Evolutionary conservation across 2,888 invertebrate species (phyloP).

Genomic region (Epinotia bilunana): DNA sequence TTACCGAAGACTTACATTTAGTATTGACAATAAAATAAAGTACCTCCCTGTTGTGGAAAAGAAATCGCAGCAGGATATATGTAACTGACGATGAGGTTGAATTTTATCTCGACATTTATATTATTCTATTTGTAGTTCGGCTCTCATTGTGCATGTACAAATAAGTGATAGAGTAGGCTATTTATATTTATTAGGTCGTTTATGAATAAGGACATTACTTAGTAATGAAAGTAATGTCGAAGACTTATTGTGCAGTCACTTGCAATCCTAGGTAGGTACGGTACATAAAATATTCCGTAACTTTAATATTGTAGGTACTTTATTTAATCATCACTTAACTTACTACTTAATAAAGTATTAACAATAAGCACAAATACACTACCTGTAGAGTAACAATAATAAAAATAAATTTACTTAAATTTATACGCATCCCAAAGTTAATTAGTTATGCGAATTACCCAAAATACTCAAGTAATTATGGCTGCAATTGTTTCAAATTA

Average conservation of each 20-base stretch:
- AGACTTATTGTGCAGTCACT: no score
- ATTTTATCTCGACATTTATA: background rate
- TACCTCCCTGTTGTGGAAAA: background rate
- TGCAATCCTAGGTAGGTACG: no score
- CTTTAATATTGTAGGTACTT: no score
- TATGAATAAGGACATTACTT: no score
- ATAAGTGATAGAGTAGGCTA: no score
- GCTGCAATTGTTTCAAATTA: slow-evolving; percentile 27
- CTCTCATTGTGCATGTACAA: background rate
- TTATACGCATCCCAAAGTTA: background rate
- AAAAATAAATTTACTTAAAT: background rate
- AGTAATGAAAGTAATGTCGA: no score
- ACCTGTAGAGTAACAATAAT: background rate
- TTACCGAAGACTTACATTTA: background rate
- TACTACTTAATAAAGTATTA: no score
- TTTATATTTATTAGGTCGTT: no score
- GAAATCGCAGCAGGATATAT: background rate
- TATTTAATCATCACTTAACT: no score
- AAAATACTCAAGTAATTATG: slow-evolving; percentile 33
- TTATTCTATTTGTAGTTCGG: background rate
- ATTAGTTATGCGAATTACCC: slow-evolving; percentile 12
- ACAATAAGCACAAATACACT: no score
- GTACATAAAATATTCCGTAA: no score
- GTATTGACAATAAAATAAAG: slow-evolving; percentile 10
- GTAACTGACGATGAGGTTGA: background rate